Percentiles rank a stretch among this genome's conserved stretches.
phyloP scores from a whole-genome alignment of 2,113 vertebrate species.

The Tamias sibiricus region DNA sequence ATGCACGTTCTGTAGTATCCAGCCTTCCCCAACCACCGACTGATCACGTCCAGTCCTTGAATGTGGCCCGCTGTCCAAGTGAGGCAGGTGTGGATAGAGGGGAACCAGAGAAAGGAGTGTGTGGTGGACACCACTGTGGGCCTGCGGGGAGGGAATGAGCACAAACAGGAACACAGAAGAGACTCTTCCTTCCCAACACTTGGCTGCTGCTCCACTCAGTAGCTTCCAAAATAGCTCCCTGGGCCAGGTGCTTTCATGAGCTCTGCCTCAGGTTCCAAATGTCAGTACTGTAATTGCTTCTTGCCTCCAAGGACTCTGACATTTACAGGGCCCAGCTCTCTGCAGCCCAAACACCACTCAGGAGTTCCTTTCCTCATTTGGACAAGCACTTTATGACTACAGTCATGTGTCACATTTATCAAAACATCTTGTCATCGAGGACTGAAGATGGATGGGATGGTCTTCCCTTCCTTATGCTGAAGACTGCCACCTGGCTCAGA shows the following conservation, averaged over 20 bases:
- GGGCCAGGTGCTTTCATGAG: neutral
- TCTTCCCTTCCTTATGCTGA: neutral
- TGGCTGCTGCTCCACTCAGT: neutral
- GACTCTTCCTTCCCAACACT: neutral
- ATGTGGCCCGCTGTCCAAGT: neutral
- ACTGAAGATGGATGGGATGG: neutral
- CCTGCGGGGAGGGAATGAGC: neutral
- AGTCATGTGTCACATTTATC: constrained; percentile 25
- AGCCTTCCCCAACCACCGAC: neutral
- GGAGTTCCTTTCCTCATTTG: constrained; percentile 15
- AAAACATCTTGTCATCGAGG: constrained; percentile 27
- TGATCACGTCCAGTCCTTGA: neutral
- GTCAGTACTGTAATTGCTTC: constrained; percentile 73
- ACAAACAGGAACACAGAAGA: neutral
- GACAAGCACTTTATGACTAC: constrained; percentile 46
- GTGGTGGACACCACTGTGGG: too few species aligned
- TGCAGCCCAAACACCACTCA: neutral
- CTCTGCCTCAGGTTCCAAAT: constrained; percentile 59
- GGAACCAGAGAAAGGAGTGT: neutral
- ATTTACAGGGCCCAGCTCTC: constrained; percentile 50
- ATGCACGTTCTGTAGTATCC: neutral
- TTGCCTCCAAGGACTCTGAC: constrained; percentile 46
- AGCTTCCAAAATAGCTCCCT: constrained; percentile 14
- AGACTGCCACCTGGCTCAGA: neutral
- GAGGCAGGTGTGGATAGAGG: neutral